Evolutionary conservation across 2,113 vertebrate species (phyloP), one percentile per base, ranked within the genome.

Genomic region (Xerus inauris): DNA sequence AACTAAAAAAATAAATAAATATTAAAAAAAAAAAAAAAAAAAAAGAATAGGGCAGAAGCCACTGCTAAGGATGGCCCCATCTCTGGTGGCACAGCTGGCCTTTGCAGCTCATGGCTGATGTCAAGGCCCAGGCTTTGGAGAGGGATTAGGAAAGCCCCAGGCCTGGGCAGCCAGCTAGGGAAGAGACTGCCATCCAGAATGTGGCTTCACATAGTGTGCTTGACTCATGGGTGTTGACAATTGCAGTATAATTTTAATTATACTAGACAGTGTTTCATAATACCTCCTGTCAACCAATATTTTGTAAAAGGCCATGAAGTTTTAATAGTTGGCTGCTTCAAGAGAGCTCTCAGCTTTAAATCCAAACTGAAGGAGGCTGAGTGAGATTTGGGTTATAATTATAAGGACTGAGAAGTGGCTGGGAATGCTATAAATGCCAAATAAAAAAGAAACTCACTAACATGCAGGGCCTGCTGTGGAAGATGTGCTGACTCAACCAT

Each of bases 291-390:
- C 95, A 97, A 92, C 83, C 32, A 19, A 81, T 93, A 81, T 94
- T 94, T 97, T 90, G 47, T 90, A 92, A 97, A 98, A 95, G 84
- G 87, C 95, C 90, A 71, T 86, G 96, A 96, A 87, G 47, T 94
- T 97, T 97, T 97, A 96, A 94, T 88, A 97, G 96, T 76, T 92
- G 80, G 72, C 72, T 94, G 54, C 67, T 94, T 82, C 40, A 76
- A 94, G 87, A 88, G 76, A 84, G 42, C 11, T n/a, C 67, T 96
- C 72, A 91, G 92, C 75, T 92, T 96, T 92, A 97, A 97, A 83
- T 59, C 35, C 45, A 49, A 64, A 57, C 96, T 59, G 81, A 91
- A 93, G 72, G 62, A 94, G 79, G 32, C 57, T 76, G 89, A 95
- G 79, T 64, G 87, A 92, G 76, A 86, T 67, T 77, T 22, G 24